Conservation (phyloP, 2,113 vertebrate genomes). For the Erythrocebus patas region DNA sequence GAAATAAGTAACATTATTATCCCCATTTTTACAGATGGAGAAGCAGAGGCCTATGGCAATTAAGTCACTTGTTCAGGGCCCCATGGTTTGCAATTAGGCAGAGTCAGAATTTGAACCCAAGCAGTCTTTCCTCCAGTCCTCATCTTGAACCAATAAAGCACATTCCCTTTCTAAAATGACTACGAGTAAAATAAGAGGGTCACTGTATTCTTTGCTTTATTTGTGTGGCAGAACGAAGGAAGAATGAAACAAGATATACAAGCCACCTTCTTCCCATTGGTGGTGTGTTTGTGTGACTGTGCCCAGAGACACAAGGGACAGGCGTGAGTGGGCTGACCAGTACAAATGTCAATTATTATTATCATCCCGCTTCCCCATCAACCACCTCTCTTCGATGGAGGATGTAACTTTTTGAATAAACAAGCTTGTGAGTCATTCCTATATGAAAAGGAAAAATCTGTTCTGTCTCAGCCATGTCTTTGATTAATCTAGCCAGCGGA, state of each 20-base stretch:
- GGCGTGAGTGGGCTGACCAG: not conserved
- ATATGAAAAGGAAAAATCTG: conserved; percentile 45
- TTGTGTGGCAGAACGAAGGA: not conserved
- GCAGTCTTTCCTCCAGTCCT: not conserved
- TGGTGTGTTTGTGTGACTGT: not conserved
- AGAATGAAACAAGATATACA: not conserved
- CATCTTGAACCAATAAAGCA: not conserved
- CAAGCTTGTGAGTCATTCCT: conserved; percentile 59
- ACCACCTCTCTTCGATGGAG: not conserved
- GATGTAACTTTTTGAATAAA: conserved; percentile 57
- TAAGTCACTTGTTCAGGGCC: not conserved
- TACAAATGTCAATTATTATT: not conserved
- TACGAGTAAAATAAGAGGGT: not conserved
- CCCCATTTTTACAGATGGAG: not conserved
- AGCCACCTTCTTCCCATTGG: not conserved
- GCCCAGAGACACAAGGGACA: not conserved
- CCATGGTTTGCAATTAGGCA: not conserved
- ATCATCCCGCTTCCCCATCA: not conserved
- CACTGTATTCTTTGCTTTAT: not conserved
- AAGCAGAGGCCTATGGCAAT: not conserved
- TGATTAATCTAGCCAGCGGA: conserved; percentile 52
- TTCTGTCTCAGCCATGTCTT: conserved; percentile 40
- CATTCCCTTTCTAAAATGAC: not conserved
- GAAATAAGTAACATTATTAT: not conserved
- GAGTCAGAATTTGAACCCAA: conserved; percentile 1